These are phyloP conservation scores for Paralvinella palmiformis DNA, from an alignment of 1,140 invertebrate species.

Conservation along the genomic window DNA sequence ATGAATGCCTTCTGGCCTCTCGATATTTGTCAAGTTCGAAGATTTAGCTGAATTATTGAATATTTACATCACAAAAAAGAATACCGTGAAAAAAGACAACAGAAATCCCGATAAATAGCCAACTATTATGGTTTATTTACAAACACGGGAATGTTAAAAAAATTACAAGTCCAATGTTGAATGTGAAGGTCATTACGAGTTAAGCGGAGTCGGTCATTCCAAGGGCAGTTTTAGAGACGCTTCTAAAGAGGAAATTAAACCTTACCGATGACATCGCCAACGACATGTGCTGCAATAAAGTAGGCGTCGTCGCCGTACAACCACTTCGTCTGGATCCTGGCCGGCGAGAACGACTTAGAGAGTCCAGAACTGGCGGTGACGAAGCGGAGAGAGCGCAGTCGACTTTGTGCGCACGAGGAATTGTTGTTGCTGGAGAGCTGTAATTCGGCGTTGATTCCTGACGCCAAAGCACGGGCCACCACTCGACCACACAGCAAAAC, in stretches of 20 bases:
- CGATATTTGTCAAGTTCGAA: no score
- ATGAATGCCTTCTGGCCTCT: no score
- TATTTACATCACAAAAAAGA: no score
- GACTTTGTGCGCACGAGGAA: slow-evolving; percentile 16
- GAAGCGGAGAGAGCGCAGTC: slow-evolving; percentile 36
- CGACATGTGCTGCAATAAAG: slow-evolving; percentile 80
- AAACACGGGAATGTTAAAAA: neutral
- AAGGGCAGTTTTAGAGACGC: neutral
- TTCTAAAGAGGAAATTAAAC: slow-evolving; percentile 9
- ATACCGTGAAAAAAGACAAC: no score
- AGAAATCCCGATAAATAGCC: neutral
- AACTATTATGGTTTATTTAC: neutral
- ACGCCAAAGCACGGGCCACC: slow-evolving; percentile 36
- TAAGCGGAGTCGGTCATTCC: neutral
- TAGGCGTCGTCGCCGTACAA: slow-evolving; percentile 94
- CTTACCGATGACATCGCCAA: slow-evolving; percentile 87
- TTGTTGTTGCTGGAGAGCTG: slow-evolving; percentile 24
- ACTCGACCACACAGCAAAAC: slow-evolving; percentile 28
- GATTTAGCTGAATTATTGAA: no score
- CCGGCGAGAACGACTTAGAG: slow-evolving; percentile 50
- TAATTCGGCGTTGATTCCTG: slow-evolving; percentile 41
- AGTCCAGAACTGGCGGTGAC: slow-evolving; percentile 44
- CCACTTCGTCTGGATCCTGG: slow-evolving; percentile 70
- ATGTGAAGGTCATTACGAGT: neutral
- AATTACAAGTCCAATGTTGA: neutral